Evolutionary conservation across 2,113 vertebrate genomes (phyloP).

Genomic region (Alethe castanea): DNA sequence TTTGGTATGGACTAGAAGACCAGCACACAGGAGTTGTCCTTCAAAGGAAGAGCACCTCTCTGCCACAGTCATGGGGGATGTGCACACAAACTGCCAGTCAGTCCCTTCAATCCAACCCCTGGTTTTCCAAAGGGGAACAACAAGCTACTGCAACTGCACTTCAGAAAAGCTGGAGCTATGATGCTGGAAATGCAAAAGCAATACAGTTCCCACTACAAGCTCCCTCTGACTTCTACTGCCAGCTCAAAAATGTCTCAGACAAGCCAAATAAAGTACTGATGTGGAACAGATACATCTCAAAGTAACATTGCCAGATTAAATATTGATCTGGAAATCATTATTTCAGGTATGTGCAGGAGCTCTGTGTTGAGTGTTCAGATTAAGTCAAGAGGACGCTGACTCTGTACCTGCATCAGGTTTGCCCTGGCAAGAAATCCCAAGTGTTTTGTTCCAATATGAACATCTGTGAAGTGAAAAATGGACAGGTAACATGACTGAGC

Average conservation of each 20-base stretch:
- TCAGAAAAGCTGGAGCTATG: not conserved
- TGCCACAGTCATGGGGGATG: not conserved
- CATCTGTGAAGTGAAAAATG: not conserved
- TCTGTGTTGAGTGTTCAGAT: not conserved
- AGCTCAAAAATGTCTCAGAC: not conserved
- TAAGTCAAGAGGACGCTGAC: not conserved
- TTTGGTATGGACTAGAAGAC: not conserved
- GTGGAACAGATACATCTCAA: not conserved
- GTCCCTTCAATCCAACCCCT: not conserved
- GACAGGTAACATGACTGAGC: not conserved
- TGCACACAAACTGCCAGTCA: not conserved
- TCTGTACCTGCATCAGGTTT: not conserved
- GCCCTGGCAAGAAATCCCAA: not conserved
- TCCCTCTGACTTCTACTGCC: not conserved
- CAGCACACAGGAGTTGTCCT: not conserved
- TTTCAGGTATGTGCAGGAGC: not conserved
- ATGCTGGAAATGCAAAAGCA: not conserved
- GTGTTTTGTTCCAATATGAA: not conserved
- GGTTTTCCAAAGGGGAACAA: not conserved
- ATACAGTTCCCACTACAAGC: not conserved
- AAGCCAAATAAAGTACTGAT: not conserved
- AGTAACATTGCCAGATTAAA: not conserved
- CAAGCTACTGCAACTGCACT: not conserved
- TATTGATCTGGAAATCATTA: not conserved
- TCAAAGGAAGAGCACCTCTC: not conserved